Evolutionary conservation across 2,888 invertebrate genomes (phyloP), one percentile per base, ranked within the genome.

Genomic region (Vandiemenella viatica): DNA sequence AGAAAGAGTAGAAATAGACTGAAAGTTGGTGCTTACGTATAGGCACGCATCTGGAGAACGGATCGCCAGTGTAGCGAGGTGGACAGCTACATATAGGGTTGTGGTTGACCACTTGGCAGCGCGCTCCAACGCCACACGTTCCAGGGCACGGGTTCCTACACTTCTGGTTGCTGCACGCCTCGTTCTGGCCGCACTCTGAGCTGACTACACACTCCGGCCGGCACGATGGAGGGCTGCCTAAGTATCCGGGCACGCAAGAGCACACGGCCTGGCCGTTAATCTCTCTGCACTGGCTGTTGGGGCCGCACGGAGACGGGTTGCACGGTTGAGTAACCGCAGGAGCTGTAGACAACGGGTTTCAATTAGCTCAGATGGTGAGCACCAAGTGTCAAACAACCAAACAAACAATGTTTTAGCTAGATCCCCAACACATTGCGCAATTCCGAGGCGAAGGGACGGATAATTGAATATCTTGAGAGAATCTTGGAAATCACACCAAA

Each of bases 121-220:
- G 64, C 7, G 87, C 80, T 58, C 72, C 71, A 7, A 79, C 63
- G 20, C 86, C 86, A 63, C 87, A 88, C 15, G 81, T 75, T 51
- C 84, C 86, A 42, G 74, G 75, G 58, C 84, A 88, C 15, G 87
- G 86, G 65, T 88, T 76, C 43, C 77, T 68, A 63, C 89, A 89
- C 67, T 81, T 82, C 59, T 83, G 82, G 63, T 83, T 84, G 58
- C 77, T 77, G 60, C 89, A 89, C 15, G 87, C 83, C 60, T 77
- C 75, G 56, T 78, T 78, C 32, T 77, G 69, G 6, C 77, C 67
- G 66, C 89, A 89, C 62, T 88, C 86, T 3, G 80, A 72, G 61
- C 82, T 86, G 15, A 77, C 76, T 5, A 77, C 76, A 63, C 88
- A 88, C 64, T 86, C 85, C 6, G 83, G 82, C 57, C 83, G 72